Base-by-base conservation (phyloP, 1,140 invertebrate genomes). In the Popillia japonica region DNA sequence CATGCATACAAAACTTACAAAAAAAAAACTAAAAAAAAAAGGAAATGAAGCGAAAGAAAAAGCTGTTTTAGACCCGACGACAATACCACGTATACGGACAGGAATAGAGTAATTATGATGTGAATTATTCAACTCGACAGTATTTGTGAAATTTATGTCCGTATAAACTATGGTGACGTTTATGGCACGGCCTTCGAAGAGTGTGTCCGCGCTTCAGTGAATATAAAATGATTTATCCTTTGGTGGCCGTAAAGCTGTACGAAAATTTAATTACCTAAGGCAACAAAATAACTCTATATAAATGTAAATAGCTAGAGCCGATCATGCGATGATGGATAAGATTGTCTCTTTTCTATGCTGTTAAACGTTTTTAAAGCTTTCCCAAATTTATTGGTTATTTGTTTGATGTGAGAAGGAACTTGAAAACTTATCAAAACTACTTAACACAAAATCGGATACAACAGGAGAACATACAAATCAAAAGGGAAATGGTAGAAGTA, bases 241-340 rank as follows among this genome's bases (percentile, higher is more conserved):
- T 17, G 48, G 48, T 55, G 48, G 48, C 48, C 48, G 48, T 55
- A 55, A 55, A 55, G 17, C 48, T 55, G 48, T 55, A 55, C 48
- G 48, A 55, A 55, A 55, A 55, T 55, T 55, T 55, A 55, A 55
- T 55, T 55, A 55, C 48, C 48, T 55, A 55, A 55, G 48, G 48
- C 48, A 55, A 55, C 48, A 55, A 55, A 55, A 55, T 55, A 55
- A 17, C 48, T 55, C 48, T 17, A 55, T 55, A 55, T 17, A n/a
- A 6, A 55, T 55, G 48, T 55, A 55, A 55, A 55, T 55, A 34
- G 14, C 11, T n/a, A 17, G 17, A 2, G 48, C 48, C 44, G 44
- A 34, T 34, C 27, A 34, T 34, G 4, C 27, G 2, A 34, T 34
- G 27, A 34, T 34, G 1, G 27, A 34, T 2, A 34, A 1, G 27